Percentiles rank a stretch among this genome's conserved stretches.
Evolutionary conservation across 2,797 vertebrate species (phyloP).

Genomic region (Mormyrus hasselquistii): DNA sequence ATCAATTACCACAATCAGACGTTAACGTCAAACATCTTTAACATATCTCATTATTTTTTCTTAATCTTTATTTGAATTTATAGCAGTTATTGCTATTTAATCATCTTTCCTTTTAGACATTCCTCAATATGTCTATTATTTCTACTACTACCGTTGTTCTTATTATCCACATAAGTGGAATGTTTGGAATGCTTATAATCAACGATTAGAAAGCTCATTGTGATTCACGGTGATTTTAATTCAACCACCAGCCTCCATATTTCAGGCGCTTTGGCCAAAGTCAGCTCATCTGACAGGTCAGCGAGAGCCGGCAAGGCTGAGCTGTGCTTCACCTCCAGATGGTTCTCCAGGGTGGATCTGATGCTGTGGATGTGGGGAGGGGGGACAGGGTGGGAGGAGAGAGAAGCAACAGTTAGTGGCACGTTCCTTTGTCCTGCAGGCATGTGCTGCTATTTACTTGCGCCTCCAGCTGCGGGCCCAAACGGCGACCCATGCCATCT

Average conservation of each 20-base stretch:
- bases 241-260: constrained; percentile 56
- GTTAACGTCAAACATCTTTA: background rate
- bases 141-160: background rate
- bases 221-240: constrained; percentile 44
- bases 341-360: constrained; percentile 45
- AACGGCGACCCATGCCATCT: constrained; percentile 39
- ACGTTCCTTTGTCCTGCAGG: constrained; percentile 44
- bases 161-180: constrained; percentile 15
- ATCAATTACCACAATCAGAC: background rate
- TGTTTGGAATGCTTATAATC: background rate
- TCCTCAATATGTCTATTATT: background rate
- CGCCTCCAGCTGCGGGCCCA: constrained; percentile 51
- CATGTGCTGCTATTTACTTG: constrained; percentile 45
- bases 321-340: constrained; percentile 50
- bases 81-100: background rate
- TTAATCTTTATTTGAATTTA: background rate
- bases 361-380: constrained; percentile 44
- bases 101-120: background rate
- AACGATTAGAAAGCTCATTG: background rate
- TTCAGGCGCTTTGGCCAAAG: constrained; percentile 46
- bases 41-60: background rate
- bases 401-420: constrained; percentile 48
- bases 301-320: constrained; percentile 44
- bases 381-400: background rate
- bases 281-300: constrained; percentile 42